Percentiles rank a stretch among this genome's conserved stretches.
phyloP scores from a whole-genome alignment of 2,113 vertebrate species.

The Nematolebias whitei region DNA sequence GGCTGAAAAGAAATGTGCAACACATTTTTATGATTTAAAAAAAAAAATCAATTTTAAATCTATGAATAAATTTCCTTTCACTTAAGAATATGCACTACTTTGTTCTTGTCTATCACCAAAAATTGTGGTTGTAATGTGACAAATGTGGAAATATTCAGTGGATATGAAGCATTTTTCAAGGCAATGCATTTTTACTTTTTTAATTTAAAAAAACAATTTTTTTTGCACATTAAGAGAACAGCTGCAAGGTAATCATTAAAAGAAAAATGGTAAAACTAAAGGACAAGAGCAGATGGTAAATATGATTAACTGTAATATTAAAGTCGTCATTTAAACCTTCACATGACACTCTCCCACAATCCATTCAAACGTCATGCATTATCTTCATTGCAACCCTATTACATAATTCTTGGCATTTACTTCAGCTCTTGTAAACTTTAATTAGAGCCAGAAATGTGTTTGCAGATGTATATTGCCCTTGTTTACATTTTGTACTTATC shows the following conservation, averaged over 20 bases:
- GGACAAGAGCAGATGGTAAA: conserved; percentile 16
- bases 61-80: no score
- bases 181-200: no score
- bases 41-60: no score
- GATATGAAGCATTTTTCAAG: no score
- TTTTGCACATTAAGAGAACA: no score
- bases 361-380: conserved; percentile 2
- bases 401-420: conserved; percentile 42
- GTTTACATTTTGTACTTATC: conserved; percentile 68
- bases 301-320: background rate
- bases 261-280: background rate
- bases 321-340: conserved; percentile 2
- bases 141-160: no score
- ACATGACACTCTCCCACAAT: background rate
- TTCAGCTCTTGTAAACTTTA: conserved; percentile 58
- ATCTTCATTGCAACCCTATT: conserved; percentile 26
- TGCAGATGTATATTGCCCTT: conserved; percentile 60
- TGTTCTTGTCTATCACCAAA: no score
- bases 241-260: background rate
- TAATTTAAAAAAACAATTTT: no score
- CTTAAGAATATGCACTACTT: no score
- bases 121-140: no score
- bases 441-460: conserved; percentile 54
- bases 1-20: no score
- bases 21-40: no score